phyloP scores from a whole-genome alignment of 2,888 invertebrate species.

The Eupithecia insigniata region DNA sequence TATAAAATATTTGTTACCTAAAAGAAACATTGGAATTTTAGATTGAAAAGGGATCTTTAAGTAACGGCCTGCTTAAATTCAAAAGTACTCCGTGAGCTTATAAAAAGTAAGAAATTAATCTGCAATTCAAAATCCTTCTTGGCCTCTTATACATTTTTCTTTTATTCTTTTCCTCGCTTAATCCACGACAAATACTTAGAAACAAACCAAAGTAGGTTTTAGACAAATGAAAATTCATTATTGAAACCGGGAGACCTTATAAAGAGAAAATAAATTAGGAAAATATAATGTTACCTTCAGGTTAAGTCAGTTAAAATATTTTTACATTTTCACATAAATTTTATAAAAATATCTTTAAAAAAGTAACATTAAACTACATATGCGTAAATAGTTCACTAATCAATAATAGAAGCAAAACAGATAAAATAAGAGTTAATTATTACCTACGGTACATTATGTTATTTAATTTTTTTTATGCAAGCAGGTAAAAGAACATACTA shows the following conservation, averaged over 20 bases:
- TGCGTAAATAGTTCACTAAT: neutral
- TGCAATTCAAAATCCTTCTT: constrained; percentile 73
- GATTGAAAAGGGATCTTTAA: constrained; percentile 54
- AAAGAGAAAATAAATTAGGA: constrained; percentile 23
- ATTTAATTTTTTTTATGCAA: neutral
- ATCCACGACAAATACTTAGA: constrained; percentile 56
- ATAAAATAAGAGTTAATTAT: too few species aligned
- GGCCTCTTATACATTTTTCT: constrained; percentile 59
- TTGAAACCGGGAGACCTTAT: constrained; percentile 30
- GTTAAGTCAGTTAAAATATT: neutral
- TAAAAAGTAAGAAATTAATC: constrained; percentile 76
- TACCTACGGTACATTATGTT: too few species aligned
- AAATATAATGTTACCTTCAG: constrained; percentile 5
- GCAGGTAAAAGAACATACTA: neutral
- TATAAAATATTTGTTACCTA: constrained; percentile 23
- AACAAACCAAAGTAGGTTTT: constrained; percentile 41
- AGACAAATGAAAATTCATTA: constrained; percentile 41
- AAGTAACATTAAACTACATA: neutral
- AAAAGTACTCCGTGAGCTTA: constrained; percentile 65
- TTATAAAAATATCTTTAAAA: too few species aligned
- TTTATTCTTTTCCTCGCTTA: constrained; percentile 56
- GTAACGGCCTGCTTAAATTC: constrained; percentile 65
- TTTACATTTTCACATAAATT: neutral
- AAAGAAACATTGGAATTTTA: constrained; percentile 54
- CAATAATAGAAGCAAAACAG: neutral